Base-by-base conservation (phyloP, 2,797 vertebrate species). In the Sandelia bainsii region DNA sequence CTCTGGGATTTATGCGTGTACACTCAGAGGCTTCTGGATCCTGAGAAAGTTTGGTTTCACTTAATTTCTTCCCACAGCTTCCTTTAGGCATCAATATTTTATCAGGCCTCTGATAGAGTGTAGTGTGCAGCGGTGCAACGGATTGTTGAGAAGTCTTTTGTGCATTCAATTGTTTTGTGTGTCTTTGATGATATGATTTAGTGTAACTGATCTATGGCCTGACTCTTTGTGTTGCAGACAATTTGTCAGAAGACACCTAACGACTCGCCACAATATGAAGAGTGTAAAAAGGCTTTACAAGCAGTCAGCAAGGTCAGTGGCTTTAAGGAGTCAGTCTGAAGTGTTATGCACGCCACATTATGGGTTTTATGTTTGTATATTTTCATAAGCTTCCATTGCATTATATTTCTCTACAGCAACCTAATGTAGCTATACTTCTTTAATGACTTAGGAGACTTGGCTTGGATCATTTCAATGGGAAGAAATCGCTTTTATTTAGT, bases 231-330 rank as follows among this genome's bases (percentile, higher is more conserved):
- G 19, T 94, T 94, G 27, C 92, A 99, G 98, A 98, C 97, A 8
- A 99, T 99, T 80, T 99, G 98, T 83, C 98, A 99, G 91, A 99
- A 99, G 91, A 99, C 96, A 0, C 92, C 95, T 0, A 98, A 97
- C 91, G 96, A 97, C 63, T 96, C 95, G 0, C 75, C 85, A 0
- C 95, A 93, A 69, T 97, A 97, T 0, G 96, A 98, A 76, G 89
- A 90, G 46, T 97, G 96, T 90, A 99, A 96, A 83, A 95, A 83
- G 64, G 96, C 97, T 68, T 91, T 99, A 51, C 97, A 98, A 85
- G 96, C 95, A 69, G 95, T 99, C 63, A 97, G 97, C 94, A 99
- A 98, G 97, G 98, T 99, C 82, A 49, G 81, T 75, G 11, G 6
- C 8, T 49, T n/a, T 8, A 59, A 52, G 22, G 25, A 40, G 8